phyloP scores from a whole-genome alignment of 2,113 vertebrate species.

The Labeo rohita region DNA sequence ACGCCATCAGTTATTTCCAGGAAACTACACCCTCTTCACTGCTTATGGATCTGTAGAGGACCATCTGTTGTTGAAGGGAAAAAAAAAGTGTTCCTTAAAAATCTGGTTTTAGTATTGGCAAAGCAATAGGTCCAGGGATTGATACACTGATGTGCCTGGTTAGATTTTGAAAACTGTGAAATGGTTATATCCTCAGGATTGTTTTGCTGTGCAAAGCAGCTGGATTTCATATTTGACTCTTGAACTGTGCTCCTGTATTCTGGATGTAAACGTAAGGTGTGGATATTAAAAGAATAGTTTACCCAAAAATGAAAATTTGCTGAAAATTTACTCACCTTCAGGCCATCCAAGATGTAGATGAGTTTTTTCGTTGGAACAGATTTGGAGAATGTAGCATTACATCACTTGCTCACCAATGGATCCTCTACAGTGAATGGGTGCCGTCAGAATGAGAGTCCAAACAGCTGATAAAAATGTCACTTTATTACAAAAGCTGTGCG shows the following conservation, averaged over 20 bases:
- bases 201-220: background rate
- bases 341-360: too few species aligned
- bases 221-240: background rate
- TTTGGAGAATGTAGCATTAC: too few species aligned
- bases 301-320: too few species aligned
- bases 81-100: background rate
- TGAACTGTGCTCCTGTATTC: background rate
- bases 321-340: too few species aligned
- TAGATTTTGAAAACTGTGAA: background rate
- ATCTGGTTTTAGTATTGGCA: background rate
- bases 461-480: too few species aligned
- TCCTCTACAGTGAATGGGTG: too few species aligned
- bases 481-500: too few species aligned
- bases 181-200: background rate
- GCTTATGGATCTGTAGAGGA: background rate
- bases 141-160: background rate
- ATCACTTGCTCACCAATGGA: too few species aligned
- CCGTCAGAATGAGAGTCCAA: too few species aligned
- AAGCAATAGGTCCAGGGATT: background rate
- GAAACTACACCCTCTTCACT: background rate
- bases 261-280: background rate
- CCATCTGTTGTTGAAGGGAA: background rate
- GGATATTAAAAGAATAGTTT: background rate
- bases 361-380: too few species aligned
- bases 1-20: conserved; percentile 6